These are phyloP conservation scores for Dascyllus trimaculatus DNA, from an alignment of 2,113 vertebrate genomes.

Conservation along the genomic window DNA sequence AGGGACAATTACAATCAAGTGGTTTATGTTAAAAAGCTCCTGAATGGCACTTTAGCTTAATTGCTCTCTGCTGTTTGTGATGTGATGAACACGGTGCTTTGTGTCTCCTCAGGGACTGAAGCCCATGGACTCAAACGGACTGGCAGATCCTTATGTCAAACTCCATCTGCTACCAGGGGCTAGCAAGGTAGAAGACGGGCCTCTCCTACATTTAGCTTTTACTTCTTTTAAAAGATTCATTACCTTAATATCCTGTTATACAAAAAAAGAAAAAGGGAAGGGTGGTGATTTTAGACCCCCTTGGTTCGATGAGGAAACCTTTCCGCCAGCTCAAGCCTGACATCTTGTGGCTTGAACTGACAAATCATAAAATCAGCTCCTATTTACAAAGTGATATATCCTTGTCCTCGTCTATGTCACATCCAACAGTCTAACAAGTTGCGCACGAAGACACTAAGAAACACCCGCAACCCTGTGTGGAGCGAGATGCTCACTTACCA, in stretches of 20 bases:
- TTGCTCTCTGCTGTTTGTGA: constrained; percentile 29
- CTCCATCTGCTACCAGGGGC: constrained; percentile 95
- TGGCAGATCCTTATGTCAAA: constrained; percentile 96
- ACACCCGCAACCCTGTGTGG: constrained; percentile 96
- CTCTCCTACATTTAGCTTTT: constrained; percentile 28
- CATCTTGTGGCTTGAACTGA: constrained; percentile 71
- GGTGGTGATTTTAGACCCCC: constrained; percentile 4
- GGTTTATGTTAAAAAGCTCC: constrained; percentile 60
- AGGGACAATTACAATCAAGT: constrained; percentile 49
- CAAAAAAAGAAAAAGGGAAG: background rate
- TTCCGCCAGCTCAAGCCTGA: constrained; percentile 70
- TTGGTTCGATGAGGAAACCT: constrained; percentile 2
- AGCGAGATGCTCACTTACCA: constrained; percentile 96
- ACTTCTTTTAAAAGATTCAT: constrained; percentile 38
- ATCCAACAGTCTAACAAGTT: constrained; percentile 92
- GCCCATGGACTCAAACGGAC: constrained; percentile 96
- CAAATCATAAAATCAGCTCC: background rate
- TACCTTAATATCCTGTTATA: constrained; percentile 9
- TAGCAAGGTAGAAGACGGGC: constrained; percentile 90
- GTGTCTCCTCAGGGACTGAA: constrained; percentile 90
- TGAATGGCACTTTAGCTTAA: constrained; percentile 58
- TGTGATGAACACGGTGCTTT: constrained; percentile 24
- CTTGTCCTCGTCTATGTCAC: background rate
- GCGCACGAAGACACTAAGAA: constrained; percentile 95
- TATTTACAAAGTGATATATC: background rate